phyloP scores from a whole-genome alignment of 2,113 vertebrate genomes.

The Boulengeromyrus knoepffleri region DNA sequence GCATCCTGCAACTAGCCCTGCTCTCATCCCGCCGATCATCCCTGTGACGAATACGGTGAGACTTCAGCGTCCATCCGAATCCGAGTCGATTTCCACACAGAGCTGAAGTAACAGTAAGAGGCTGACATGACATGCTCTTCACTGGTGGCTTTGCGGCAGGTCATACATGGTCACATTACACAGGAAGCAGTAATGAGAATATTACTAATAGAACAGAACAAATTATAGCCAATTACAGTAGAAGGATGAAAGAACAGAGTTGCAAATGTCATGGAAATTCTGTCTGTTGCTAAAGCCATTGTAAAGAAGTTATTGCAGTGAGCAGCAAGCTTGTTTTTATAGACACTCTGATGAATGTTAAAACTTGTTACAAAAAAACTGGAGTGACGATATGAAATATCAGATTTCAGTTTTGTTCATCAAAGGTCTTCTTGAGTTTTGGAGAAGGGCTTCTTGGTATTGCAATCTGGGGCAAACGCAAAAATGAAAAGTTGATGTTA shows the following conservation, averaged over 20 bases:
- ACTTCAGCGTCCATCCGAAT: not conserved
- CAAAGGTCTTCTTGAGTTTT: slow-evolving; percentile 13
- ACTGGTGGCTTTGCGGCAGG: not conserved
- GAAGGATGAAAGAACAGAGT: not conserved
- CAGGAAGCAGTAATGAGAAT: not conserved
- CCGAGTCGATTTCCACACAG: not conserved
- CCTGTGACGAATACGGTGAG: not conserved
- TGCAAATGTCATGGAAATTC: not conserved
- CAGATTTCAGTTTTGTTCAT: slow-evolving; percentile 10
- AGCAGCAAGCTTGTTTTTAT: not conserved
- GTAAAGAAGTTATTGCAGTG: not conserved
- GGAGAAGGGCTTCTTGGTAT: slow-evolving; percentile 27
- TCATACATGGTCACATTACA: not conserved
- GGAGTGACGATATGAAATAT: not conserved
- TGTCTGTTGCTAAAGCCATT: not conserved
- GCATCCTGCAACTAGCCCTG: not conserved
- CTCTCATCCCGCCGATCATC: not conserved
- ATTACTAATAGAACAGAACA: not conserved
- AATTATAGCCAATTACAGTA: not conserved
- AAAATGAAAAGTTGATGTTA: not conserved
- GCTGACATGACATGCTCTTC: not conserved
- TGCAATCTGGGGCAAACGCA: slow-evolving; percentile 25
- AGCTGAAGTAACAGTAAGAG: not conserved
- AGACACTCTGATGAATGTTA: not conserved
- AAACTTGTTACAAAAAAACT: not conserved